phyloP scores from a whole-genome alignment of 2,113 vertebrate species.

The Phasianus colchicus region DNA sequence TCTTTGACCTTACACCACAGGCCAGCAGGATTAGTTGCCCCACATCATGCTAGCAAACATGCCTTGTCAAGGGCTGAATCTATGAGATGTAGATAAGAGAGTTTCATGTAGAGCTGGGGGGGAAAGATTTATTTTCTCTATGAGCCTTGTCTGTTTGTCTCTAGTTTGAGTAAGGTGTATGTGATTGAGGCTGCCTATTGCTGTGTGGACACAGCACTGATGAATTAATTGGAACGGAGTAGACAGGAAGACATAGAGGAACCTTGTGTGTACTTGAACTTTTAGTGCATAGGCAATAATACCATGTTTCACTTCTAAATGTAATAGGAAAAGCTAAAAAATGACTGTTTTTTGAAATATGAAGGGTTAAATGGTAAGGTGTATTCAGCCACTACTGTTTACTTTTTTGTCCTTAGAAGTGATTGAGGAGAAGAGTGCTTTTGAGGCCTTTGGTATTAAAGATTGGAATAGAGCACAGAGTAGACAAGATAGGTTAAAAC shows the following conservation, averaged over 20 bases:
- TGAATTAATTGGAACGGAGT: background rate
- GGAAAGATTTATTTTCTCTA: background rate
- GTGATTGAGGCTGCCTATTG: background rate
- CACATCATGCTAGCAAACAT: background rate
- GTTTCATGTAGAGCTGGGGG: background rate
- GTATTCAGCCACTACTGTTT: background rate
- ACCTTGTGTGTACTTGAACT: background rate
- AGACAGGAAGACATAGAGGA: background rate
- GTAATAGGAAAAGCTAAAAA: background rate
- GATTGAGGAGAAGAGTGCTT: background rate
- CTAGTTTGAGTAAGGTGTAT: background rate
- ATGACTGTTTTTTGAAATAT: background rate
- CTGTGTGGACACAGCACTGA: background rate
- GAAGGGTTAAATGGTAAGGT: background rate
- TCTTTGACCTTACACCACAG: background rate
- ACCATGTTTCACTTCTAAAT: background rate
- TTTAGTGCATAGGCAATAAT: background rate
- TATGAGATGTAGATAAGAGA: background rate
- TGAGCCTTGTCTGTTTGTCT: background rate
- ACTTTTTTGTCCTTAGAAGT: background rate
- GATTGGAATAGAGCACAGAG: background rate
- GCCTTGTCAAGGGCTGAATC: background rate
- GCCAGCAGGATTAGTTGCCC: background rate
- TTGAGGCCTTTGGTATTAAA: background rate
- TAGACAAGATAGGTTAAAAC: background rate